Percentiles rank a stretch among this genome's conserved stretches.
phyloP scores from a whole-genome alignment of 2,797 vertebrate genomes.

The Sciurus carolinensis region DNA sequence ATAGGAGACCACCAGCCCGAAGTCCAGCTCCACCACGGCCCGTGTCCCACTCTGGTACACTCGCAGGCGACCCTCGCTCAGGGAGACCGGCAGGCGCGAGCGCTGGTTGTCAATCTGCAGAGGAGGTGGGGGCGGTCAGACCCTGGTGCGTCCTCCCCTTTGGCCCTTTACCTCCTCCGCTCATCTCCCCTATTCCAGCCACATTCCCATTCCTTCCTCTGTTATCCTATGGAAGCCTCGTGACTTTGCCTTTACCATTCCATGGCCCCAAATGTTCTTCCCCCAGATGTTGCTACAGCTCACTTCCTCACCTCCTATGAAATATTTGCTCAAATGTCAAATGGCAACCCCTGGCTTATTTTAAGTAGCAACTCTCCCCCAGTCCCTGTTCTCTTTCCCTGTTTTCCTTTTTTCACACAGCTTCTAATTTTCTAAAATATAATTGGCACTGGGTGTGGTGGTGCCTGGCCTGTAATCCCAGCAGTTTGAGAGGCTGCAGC shows the following conservation, averaged over 20 bases:
- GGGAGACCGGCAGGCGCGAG: constrained; percentile 88
- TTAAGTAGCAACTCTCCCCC: not conserved
- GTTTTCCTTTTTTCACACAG: not conserved
- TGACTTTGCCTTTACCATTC: not conserved
- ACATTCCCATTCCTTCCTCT: not conserved
- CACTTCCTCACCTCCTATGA: not conserved
- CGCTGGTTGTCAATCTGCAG: constrained; percentile 90
- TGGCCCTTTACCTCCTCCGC: not conserved
- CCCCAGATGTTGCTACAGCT: not conserved
- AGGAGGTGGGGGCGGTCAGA: not conserved
- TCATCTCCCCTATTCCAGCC: not conserved
- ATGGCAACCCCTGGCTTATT: not conserved
- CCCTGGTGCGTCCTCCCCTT: not conserved
- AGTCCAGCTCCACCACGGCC: constrained; percentile 88
- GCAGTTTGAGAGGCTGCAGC: no score
- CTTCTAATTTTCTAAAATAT: not conserved
- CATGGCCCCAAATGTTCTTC: not conserved
- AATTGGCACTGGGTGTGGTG: not conserved
- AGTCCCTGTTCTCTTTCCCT: not conserved
- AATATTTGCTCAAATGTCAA: not conserved
- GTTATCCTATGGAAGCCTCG: not conserved
- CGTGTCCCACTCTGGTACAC: constrained; percentile 87
- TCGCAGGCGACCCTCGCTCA: constrained; percentile 85
- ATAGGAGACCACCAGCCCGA: constrained; percentile 90
- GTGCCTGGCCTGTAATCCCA: no score